Evolutionary conservation across 2,888 invertebrate genomes (phyloP), one percentile per base, ranked within the genome.

Genomic region (Troglohyphantes excavatus): DNA sequence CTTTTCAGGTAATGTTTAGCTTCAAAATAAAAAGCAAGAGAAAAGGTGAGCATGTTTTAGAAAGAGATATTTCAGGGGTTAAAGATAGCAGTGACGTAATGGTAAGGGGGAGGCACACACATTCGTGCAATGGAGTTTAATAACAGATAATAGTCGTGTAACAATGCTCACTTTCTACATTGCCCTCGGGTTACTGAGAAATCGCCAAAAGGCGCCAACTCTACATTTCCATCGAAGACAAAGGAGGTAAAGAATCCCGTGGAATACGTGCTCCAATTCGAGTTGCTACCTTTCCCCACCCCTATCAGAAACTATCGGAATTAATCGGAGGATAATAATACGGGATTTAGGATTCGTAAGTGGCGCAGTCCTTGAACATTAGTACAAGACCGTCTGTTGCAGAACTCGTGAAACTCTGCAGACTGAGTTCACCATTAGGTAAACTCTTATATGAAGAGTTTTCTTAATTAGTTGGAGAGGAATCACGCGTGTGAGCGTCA

Each of bases 111-210:
- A 46, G 53, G 21, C 59, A 70, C 70, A 33, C n/a, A 19, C 19
- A 39, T 65, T 82, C 82, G 70, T 82, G 82, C 82, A 70, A 59
- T 72, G 82, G 72, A 70, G 82, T 33, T 61, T 82, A 82, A 82
- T 82, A 82, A 72, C 82, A 82, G 70, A 70, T 81, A 81, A 81
- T 81, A 68, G 81, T 61, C 82, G 82, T 33, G 39, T 82, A 82
- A 72, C 82, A 72, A 82, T 82, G 70, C 61, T n/a, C 39, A 78
- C 65, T 70, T 61, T 23, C 59, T 59, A 29, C 26, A 70, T 63
- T 11, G 39, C 78, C 43, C 23, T 23, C 65, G 59, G 81, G 82
- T 72, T 61, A 39, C 23, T 68, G 68, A 21, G 39, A 82, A 68
- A 81, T 46, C 81, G 81, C 81, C 81, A 81, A 81, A 68, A 53